Conservation (phyloP, 2,888 invertebrate genomes). For the Clusia tigrina region DNA sequence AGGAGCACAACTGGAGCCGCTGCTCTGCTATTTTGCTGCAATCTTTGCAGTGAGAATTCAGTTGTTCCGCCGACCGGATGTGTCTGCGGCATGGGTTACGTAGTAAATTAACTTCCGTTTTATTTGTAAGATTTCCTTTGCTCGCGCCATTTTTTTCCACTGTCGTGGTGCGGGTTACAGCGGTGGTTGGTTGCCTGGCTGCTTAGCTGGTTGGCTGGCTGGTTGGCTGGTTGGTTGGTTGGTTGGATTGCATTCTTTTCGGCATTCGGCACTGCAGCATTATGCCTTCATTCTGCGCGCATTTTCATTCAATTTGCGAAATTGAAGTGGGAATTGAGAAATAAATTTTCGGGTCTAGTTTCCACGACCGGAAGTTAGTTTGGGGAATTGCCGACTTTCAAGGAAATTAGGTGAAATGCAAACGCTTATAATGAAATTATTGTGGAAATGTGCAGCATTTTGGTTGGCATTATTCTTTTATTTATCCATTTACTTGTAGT, state of each 20-base stretch:
- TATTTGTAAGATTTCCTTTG: conserved; percentile 56
- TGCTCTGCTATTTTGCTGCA: background rate
- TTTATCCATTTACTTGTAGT: background rate
- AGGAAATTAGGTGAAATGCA: conserved; percentile 52
- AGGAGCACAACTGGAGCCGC: too few species aligned
- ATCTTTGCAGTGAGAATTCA: too few species aligned
- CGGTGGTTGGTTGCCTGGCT: background rate
- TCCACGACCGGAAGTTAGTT: conserved; percentile 43
- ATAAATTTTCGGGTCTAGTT: conserved; percentile 48
- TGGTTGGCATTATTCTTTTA: conserved; percentile 28
- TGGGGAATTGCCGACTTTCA: conserved; percentile 12
- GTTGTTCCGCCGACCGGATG: conserved; percentile 42
- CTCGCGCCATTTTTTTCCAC: conserved; percentile 28
- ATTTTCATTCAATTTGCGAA: conserved; percentile 62
- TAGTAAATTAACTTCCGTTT: conserved; percentile 61
- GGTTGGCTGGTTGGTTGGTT: conserved; percentile 21
- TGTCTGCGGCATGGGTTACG: conserved; percentile 58
- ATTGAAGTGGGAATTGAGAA: conserved; percentile 63
- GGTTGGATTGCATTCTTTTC: conserved; percentile 33
- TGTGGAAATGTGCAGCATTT: conserved; percentile 34
- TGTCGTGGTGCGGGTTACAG: background rate
- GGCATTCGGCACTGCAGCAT: conserved; percentile 37
- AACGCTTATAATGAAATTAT: conserved; percentile 57
- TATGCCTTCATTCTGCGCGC: conserved; percentile 58
- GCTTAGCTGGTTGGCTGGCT: conserved; percentile 34